Percentiles rank a stretch among this genome's conserved stretches.
Evolutionary conservation across 64 coral and sea anemone genomes (phyloP).

Genomic region (Porites lutea): DNA sequence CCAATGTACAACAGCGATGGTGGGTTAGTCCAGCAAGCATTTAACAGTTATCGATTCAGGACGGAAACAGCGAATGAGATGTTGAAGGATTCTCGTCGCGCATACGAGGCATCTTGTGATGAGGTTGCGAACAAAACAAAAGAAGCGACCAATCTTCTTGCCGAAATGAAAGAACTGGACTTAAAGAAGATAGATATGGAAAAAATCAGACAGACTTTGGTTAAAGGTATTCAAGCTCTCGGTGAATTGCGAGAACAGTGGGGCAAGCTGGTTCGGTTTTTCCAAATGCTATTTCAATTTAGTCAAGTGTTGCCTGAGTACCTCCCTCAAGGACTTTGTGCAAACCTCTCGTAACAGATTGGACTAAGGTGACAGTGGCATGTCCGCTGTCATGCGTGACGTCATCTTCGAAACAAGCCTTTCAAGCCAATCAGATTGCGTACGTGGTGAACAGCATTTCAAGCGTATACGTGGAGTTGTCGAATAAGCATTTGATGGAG

Average conservation of each 20-base stretch:
- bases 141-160: slow-evolving; percentile 1
- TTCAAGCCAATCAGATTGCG: slow-evolving; percentile 56
- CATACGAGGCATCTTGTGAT: slow-evolving; percentile 33
- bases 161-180: slow-evolving; percentile 14
- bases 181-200: slow-evolving; percentile 50
- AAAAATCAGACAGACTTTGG: slow-evolving; percentile 29
- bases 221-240: slow-evolving; percentile 57
- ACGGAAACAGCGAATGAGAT: slow-evolving; percentile 37
- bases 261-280: slow-evolving; percentile 64
- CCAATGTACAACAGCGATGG: background rate
- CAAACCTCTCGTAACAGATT: background rate
- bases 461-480: slow-evolving; percentile 47
- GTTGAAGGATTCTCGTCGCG: slow-evolving; percentile 17
- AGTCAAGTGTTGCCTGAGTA: slow-evolving; percentile 47
- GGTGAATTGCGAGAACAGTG: slow-evolving; percentile 62
- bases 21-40: background rate
- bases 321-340: slow-evolving; percentile 40
- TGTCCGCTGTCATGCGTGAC: slow-evolving; percentile 50
- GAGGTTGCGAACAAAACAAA: background rate
- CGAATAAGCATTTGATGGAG: slow-evolving; percentile 59
- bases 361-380: background rate
- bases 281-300: slow-evolving; percentile 63
- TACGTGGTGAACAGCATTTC: slow-evolving; percentile 56
- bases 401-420: slow-evolving; percentile 38
- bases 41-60: background rate